phyloP scores from a whole-genome alignment of 2,888 invertebrate species.

The Hydriomena furcata region DNA sequence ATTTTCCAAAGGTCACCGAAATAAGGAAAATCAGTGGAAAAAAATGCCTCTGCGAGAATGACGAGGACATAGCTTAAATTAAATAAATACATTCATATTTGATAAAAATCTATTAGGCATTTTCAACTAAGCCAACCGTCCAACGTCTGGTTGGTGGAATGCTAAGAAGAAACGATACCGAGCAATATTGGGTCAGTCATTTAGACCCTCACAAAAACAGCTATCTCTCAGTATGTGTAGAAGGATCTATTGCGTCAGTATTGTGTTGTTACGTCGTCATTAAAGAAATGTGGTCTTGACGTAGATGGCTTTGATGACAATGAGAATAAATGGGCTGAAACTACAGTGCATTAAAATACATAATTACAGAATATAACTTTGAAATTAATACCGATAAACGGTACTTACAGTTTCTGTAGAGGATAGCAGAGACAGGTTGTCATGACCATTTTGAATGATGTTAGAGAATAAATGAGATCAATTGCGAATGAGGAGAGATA shows the following conservation, averaged over 20 bases:
- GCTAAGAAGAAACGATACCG: neutral
- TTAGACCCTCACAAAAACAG: neutral
- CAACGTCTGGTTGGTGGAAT: neutral
- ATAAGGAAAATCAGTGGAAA: constrained; percentile 8
- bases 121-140: too few species aligned
- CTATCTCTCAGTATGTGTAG: neutral
- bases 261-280: constrained; percentile 8
- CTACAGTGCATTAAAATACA: too few species aligned
- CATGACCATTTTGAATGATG: neutral
- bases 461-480: neutral
- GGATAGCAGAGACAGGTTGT: neutral
- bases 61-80: constrained; percentile 6
- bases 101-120: constrained; percentile 7
- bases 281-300: constrained; percentile 2
- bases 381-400: too few species aligned
- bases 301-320: neutral
- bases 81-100: constrained; percentile 1
- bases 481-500: neutral
- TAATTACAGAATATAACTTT: too few species aligned
- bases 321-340: neutral
- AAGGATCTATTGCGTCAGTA: neutral
- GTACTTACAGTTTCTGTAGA: too few species aligned
- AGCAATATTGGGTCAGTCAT: constrained; percentile 1
- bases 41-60: constrained; percentile 1
- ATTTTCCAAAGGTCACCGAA: constrained; percentile 12